Conservation (phyloP, 2,888 invertebrate genomes). For the Amblyjoppa proteus region DNA sequence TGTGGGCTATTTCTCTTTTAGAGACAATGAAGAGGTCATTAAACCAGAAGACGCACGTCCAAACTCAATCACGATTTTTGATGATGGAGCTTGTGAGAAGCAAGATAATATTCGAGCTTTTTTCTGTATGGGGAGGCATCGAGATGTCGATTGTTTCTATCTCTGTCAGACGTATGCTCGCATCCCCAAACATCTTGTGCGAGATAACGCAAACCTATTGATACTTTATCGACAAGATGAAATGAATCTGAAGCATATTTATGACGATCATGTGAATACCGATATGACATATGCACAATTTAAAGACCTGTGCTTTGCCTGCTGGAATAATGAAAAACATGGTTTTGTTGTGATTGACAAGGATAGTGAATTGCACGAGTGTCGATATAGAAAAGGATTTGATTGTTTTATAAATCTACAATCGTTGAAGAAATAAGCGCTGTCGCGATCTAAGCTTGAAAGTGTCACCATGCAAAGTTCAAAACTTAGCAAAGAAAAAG, state of each 20-base stretch:
- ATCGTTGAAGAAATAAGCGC: slow-evolving; percentile 11
- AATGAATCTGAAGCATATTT: slow-evolving; percentile 71
- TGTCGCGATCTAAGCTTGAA: slow-evolving; percentile 15
- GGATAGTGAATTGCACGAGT: slow-evolving; percentile 66
- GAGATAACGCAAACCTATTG: slow-evolving; percentile 71
- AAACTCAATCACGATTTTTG: slow-evolving; percentile 78
- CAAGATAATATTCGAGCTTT: slow-evolving; percentile 68
- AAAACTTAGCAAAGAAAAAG: slow-evolving; percentile 36
- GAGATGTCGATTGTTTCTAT: slow-evolving; percentile 70
- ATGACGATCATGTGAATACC: slow-evolving; percentile 71
- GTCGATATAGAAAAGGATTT: slow-evolving; percentile 70
- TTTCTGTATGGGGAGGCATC: slow-evolving; percentile 71
- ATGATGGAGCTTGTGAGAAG: slow-evolving; percentile 70
- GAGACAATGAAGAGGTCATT: slow-evolving; percentile 68
- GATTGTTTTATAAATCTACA: slow-evolving; percentile 62
- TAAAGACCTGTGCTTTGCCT: slow-evolving; percentile 64
- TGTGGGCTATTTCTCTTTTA: slow-evolving; percentile 72
- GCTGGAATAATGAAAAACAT: slow-evolving; percentile 71
- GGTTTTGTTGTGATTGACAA: slow-evolving; percentile 72
- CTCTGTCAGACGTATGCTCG: slow-evolving; percentile 71
- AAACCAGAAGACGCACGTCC: slow-evolving; percentile 69
- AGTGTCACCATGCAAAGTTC: slow-evolving; percentile 41
- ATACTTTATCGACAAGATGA: slow-evolving; percentile 72
- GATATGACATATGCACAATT: slow-evolving; percentile 70
- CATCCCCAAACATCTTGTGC: slow-evolving; percentile 70